Percentiles rank a stretch among this genome's conserved stretches.
These are phyloP conservation scores for Lysandra coridon DNA, from an alignment of 2,888 invertebrate species.

Conservation along the genomic window DNA sequence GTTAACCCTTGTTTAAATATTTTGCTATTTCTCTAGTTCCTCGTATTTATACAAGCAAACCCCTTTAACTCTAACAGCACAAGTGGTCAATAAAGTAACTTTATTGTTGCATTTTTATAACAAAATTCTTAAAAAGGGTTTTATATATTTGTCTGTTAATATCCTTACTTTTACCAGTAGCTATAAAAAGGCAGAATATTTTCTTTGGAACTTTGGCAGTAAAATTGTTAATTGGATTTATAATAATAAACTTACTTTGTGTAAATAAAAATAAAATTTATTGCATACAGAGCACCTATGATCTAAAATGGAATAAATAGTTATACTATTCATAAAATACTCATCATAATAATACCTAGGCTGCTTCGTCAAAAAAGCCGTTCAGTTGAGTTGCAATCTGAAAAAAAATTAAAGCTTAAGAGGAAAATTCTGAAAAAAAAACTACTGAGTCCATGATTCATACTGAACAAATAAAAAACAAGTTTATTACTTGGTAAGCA, in stretches of 20 bases:
- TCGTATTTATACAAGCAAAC: too few species aligned
- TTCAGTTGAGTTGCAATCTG: constrained; percentile 90
- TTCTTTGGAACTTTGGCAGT: too few species aligned
- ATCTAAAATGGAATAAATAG: constrained; percentile 16
- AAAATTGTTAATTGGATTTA: background rate
- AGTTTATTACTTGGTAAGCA: background rate
- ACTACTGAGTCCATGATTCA: background rate
- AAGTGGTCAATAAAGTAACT: too few species aligned
- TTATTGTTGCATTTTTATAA: too few species aligned
- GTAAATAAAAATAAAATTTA: constrained; percentile 20
- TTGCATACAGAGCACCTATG: constrained; percentile 37
- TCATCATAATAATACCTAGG: constrained; percentile 60
- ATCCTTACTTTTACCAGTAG: too few species aligned
- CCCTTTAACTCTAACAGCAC: too few species aligned
- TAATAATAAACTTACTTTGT: background rate
- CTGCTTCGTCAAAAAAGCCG: constrained; percentile 95
- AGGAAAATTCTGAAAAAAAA: too few species aligned
- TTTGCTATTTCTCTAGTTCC: too few species aligned
- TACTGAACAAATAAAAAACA: background rate
- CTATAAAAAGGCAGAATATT: too few species aligned
- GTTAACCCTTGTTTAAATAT: background rate
- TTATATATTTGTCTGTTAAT: too few species aligned
- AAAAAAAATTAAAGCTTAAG: constrained; percentile 36
- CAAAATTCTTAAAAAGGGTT: too few species aligned
- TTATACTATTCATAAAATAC: constrained; percentile 32